Evolutionary conservation across 2,113 vertebrate genomes (phyloP).

Genomic region (Phylloscopus trochilus): DNA sequence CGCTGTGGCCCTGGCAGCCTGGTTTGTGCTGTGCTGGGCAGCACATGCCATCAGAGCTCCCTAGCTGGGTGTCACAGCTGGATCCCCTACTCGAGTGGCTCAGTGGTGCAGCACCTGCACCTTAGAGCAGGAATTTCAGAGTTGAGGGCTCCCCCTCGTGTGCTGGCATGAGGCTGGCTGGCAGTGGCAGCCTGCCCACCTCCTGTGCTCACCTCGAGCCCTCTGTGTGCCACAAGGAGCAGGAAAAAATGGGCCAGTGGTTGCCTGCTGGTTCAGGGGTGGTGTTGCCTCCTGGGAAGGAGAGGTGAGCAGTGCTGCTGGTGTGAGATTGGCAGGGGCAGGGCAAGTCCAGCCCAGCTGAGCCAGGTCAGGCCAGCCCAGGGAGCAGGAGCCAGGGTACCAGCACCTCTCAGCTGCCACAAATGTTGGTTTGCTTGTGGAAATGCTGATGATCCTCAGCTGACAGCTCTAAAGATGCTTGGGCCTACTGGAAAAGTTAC

Average conservation of each 20-base stretch:
- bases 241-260: neutral
- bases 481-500: neutral
- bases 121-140: neutral
- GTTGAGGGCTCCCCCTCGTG: fast-evolving
- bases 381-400: neutral
- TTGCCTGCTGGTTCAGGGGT: neutral
- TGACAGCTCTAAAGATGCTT: neutral
- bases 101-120: neutral
- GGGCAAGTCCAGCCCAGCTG: neutral
- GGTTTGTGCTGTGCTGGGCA: neutral
- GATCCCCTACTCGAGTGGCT: neutral
- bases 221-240: neutral
- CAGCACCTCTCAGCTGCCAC: neutral
- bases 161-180: fast-evolving
- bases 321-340: neutral
- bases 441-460: neutral
- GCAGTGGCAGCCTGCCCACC: neutral
- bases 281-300: neutral
- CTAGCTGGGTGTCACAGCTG: neutral
- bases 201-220: fast-evolving
- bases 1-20: neutral
- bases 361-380: neutral
- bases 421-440: neutral
- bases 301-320: fast-evolving
- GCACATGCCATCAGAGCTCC: neutral